Base-by-base conservation (phyloP, 2,797 vertebrate species). In the Liasis olivaceus region DNA sequence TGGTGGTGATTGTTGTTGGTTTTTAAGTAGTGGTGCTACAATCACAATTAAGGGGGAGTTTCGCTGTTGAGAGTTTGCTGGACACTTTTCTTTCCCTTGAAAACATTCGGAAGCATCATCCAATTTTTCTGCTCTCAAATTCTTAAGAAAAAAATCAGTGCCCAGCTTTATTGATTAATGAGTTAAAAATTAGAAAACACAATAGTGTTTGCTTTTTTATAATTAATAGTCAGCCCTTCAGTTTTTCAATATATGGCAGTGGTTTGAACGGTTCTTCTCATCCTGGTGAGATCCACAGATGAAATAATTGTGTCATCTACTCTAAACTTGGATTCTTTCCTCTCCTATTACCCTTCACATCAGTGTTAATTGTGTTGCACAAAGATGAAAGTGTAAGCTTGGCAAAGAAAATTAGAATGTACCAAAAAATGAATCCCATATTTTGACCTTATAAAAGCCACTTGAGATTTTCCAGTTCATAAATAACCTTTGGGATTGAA, bases 321-420 rank as follows among this genome's bases (percentile, higher is more conserved):
- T 59, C 11, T 89, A 22, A 42, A 84, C 22, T 88, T 17, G 5
- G 7, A 9, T 3, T 26, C 17, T 17, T 59, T 60, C 72, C 36
- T 28, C 36, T 47, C 15, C 2, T 36, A 24, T 26, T 36, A 26
- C 31, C 42, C 9, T 3, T 28, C 15, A 54, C 15, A 62, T 9
- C 59, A n/a, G 15, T 17, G 4, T 9, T 90, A 93, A 89, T 62
- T 87, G 56, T 72, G 59, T 90, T 90, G 77, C 26, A 95, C 63
- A 96, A 95, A 93, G 63, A 87, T 58, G 95, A 97, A 95, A 96
- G 94, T 87, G 91, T 95, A 95, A 22, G 56, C 24, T 94, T 95
- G 94, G 72, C 88, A 96, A 96, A 95, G 28, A 93, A 95, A 96
- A 95, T 88, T 47, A 92, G 59, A 90, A 93, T 94, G n/a, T 94